These are phyloP conservation scores for Cromileptes altivelis DNA, from an alignment of 2,113 vertebrate species.

Conservation along the genomic window DNA sequence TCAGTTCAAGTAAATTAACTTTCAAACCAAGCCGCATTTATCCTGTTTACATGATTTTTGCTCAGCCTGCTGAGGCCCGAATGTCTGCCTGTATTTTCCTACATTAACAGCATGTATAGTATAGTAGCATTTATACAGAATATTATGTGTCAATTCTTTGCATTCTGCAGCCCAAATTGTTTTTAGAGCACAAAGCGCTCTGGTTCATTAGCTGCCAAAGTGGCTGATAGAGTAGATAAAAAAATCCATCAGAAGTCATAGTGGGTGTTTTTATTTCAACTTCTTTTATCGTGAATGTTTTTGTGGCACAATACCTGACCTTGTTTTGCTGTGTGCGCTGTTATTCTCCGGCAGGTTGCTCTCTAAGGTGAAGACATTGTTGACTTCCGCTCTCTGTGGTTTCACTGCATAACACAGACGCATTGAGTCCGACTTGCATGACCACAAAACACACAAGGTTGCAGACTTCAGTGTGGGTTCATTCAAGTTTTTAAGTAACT, in stretches of 20 bases:
- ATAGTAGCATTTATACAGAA: neutral
- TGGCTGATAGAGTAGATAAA: neutral
- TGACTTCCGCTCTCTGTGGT: slow-evolving; percentile 6
- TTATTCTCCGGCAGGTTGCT: slow-evolving; percentile 1
- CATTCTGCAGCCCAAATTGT: neutral
- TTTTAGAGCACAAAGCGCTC: neutral
- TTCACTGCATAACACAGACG: slow-evolving; percentile 14
- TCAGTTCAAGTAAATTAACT: neutral
- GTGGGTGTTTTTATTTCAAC: neutral
- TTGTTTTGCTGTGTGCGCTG: neutral
- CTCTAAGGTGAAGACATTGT: slow-evolving; percentile 14
- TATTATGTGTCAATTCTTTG: neutral
- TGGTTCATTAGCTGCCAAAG: neutral
- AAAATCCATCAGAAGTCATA: slow-evolving; percentile 3
- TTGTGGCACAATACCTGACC: neutral
- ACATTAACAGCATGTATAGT: neutral
- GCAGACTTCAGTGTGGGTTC: neutral
- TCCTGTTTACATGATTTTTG: neutral
- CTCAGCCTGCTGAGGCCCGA: neutral
- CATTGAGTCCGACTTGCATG: neutral
- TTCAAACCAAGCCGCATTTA: neutral
- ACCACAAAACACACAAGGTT: slow-evolving; percentile 15
- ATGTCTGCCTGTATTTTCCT: neutral
- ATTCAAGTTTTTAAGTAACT: slow-evolving; percentile 24
- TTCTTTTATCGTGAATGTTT: neutral